Evolutionary conservation across 1,140 invertebrate genomes (phyloP).

Genomic region (Camponotus floridanus): DNA sequence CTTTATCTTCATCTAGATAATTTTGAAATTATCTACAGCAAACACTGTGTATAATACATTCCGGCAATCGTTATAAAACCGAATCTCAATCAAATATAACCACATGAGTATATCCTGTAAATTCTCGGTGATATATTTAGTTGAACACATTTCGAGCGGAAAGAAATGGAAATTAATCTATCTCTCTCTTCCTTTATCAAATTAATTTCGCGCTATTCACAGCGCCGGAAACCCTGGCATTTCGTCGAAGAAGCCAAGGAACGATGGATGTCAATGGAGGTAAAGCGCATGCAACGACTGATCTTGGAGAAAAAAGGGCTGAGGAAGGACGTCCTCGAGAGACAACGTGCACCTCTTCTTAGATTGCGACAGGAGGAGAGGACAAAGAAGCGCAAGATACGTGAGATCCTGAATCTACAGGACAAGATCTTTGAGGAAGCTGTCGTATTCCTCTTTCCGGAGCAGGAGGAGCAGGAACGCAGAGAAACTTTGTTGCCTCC

Average conservation of each 20-base stretch:
- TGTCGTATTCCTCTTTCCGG: conserved; percentile 74
- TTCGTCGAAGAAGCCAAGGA: conserved; percentile 80
- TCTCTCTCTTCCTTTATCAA: background rate
- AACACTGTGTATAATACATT: too few species aligned
- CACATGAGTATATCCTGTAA: conserved; percentile 14
- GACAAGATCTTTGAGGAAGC: conserved; percentile 78
- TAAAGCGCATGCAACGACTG: conserved; percentile 84
- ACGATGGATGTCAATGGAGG: conserved; percentile 82
- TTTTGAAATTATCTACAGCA: too few species aligned
- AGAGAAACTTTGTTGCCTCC: conserved; percentile 20
- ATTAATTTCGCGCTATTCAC: conserved; percentile 47
- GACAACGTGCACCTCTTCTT: conserved; percentile 81
- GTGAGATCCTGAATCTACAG: conserved; percentile 70
- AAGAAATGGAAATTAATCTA: background rate
- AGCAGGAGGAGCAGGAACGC: conserved; percentile 70
- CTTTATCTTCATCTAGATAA: too few species aligned
- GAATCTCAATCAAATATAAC: background rate
- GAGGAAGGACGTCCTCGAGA: conserved; percentile 84
- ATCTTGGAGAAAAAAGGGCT: conserved; percentile 85
- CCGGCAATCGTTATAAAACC: background rate
- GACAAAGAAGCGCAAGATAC: conserved; percentile 80
- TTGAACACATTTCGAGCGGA: background rate
- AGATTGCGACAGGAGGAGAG: conserved; percentile 82
- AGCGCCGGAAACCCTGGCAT: conserved; percentile 75
- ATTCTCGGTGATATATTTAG: background rate